Percentiles rank a stretch among this genome's conserved stretches.
These are phyloP conservation scores for Meleagris gallopavo DNA, from an alignment of 2,113 vertebrate species.

Conservation along the genomic window DNA sequence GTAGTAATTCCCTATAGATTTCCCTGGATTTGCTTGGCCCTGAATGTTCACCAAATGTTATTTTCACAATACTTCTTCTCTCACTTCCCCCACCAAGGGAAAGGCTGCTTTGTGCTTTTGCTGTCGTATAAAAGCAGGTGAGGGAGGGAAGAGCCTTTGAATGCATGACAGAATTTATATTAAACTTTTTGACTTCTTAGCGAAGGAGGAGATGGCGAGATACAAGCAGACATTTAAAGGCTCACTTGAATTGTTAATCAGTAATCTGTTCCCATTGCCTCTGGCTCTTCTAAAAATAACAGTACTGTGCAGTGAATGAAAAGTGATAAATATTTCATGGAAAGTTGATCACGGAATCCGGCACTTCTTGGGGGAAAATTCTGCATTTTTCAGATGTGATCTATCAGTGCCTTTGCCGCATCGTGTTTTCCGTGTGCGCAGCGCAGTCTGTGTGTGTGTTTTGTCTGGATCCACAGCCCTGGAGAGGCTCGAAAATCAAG, in stretches of 20 bases:
- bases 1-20: neutral
- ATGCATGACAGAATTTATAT: neutral
- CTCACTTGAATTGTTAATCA: neutral
- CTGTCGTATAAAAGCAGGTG: neutral
- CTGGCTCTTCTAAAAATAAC: conserved; percentile 41
- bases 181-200: neutral
- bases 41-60: neutral
- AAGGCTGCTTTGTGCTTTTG: neutral
- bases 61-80: neutral
- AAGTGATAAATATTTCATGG: neutral
- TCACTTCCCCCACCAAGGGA: rapidly evolving
- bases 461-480: neutral
- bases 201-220: neutral
- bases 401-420: rapidly evolving
- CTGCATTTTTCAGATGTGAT: neutral
- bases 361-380: neutral
- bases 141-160: neutral
- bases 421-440: neutral
- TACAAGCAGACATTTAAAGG: neutral
- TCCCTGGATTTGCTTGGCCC: neutral
- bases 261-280: neutral
- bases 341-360: neutral
- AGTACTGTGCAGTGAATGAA: neutral
- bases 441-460: neutral
- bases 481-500: neutral